Base-by-base conservation (phyloP, 2,113 vertebrate species). In the Abramis brama region DNA sequence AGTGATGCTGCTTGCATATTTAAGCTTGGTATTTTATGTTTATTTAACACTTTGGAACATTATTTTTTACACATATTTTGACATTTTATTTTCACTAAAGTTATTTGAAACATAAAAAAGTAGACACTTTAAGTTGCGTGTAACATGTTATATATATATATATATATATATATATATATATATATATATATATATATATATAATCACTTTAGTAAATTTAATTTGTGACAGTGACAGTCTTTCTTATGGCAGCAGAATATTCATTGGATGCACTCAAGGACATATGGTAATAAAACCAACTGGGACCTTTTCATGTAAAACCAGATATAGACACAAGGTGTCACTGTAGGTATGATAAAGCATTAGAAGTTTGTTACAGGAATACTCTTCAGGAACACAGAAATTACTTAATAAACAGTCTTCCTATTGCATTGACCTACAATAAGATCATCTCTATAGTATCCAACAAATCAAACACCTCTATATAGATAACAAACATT, bases 241-340 rank as follows among this genome's bases (percentile, higher is more conserved):
- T 79, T 79, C 21, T 55, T 21, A 23, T 5, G 52, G 17, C 76
- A 36, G 17, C 50, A 77, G 47, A 15, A 73, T 43, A 45, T 43
- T 43, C 1, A 43, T 43, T 43, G 39, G 39, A 2, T 60, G 21
- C 52, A 78, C 30, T 23, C 27, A 68, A 57, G 6, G 30, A 6
- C 27, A 39, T 55, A 27, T 33, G 17, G 19, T n/a, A 6, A 23
- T 45, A 25, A 39, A 60, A 39, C 27, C 75, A 55, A 11, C 75
- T 79, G 76, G 52, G 13, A 78, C 4, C 8, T 23, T 33, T 21
- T 55, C 11, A 59, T 74, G 83, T 75, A 86, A 77, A 73, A 50
- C 52, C 11, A 45, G 3, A 76, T 70, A 17, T 76, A 70, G 64
- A 87, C 94, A 93, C 93, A 92, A 93, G 94, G 91, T 94, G 94